Conservation (phyloP, 2,113 vertebrate genomes). For the Dicentrarchus labrax region DNA sequence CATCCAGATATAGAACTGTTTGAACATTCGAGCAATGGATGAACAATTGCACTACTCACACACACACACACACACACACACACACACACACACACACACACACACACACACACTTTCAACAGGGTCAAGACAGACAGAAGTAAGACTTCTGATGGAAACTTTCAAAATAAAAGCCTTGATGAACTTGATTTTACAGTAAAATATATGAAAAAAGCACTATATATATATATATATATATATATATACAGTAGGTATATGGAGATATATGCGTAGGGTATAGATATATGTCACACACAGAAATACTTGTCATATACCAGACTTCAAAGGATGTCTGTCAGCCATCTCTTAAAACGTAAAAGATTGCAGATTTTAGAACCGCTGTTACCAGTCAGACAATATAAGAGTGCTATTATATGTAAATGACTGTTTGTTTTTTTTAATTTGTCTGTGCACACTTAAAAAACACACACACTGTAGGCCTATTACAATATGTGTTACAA, state of each 20-base stretch:
- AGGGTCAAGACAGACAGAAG: background rate
- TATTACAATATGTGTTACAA: too few relatives aligned
- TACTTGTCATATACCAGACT: background rate
- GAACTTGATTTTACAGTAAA: background rate
- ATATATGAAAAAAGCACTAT: too few relatives aligned
- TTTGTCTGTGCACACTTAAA: too few relatives aligned
- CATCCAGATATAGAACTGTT: background rate
- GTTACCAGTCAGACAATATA: too few relatives aligned
- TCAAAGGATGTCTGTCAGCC: too few relatives aligned
- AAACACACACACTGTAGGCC: too few relatives aligned
- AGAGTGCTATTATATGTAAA: too few relatives aligned
- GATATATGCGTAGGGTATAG: background rate
- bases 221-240: too few relatives aligned
- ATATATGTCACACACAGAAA: background rate
- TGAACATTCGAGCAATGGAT: background rate
- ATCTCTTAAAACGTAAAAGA: too few relatives aligned
- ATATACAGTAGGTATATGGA: too few relatives aligned
- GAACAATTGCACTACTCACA: background rate
- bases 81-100: background rate
- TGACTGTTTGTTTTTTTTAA: too few relatives aligned
- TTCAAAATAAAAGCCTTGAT: slow-evolving; percentile 40
- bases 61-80: background rate
- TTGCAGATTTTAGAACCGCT: background rate
- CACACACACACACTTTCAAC: background rate
- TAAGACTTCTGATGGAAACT: background rate